Conservation (phyloP, 2,888 invertebrate genomes). For the Electrophaes corylata region DNA sequence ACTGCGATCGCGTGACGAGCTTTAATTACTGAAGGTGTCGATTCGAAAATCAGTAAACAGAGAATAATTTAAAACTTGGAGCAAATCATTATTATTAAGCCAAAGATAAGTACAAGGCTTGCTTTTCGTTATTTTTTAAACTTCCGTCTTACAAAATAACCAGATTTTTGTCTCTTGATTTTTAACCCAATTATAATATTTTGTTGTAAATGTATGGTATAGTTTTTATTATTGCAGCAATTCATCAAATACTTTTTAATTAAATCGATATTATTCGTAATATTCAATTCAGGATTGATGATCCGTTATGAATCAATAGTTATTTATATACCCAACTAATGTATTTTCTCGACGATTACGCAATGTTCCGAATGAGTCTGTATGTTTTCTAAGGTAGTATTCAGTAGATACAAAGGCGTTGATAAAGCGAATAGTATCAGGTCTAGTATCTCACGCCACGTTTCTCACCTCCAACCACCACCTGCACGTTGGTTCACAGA, state of each 20-base stretch:
- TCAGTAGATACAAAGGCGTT: constrained; percentile 9
- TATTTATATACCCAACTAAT: background rate
- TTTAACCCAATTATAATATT: constrained; percentile 14
- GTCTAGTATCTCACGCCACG: constrained; percentile 77
- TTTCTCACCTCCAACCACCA: constrained; percentile 78
- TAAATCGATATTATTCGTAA: too few relatives aligned
- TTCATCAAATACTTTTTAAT: background rate
- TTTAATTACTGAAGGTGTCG: constrained; percentile 81
- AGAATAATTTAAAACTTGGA: constrained; percentile 64
- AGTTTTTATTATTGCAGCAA: background rate
- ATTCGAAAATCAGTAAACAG: constrained; percentile 74
- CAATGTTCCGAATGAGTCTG: background rate
- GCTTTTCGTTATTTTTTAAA: constrained; percentile 42
- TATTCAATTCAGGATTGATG: too few relatives aligned
- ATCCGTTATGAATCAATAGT: too few relatives aligned
- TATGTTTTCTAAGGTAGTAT: constrained; percentile 2
- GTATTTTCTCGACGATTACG: background rate
- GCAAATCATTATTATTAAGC: constrained; percentile 74
- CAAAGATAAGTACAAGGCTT: constrained; percentile 57
- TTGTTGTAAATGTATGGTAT: background rate
- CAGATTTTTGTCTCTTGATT: constrained; percentile 22
- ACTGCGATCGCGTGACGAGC: constrained; percentile 74
- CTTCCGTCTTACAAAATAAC: constrained; percentile 38
- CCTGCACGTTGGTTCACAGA: constrained; percentile 48
- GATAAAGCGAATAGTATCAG: constrained; percentile 58